These are phyloP conservation scores for Eremobia ochroleuca DNA, from an alignment of 2,888 invertebrate genomes.

Conservation along the genomic window DNA sequence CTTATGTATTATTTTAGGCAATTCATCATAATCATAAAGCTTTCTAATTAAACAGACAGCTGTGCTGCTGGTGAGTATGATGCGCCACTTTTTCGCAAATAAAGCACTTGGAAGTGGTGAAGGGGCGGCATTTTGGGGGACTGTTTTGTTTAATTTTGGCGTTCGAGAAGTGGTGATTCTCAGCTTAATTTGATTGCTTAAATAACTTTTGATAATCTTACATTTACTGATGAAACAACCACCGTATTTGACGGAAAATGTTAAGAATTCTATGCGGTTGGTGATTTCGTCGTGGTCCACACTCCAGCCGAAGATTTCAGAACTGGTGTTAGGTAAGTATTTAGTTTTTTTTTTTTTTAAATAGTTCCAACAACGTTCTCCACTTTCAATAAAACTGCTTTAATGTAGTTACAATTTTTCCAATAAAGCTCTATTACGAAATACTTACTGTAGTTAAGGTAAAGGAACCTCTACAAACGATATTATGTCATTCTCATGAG, in stretches of 20 bases:
- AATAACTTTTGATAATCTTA: no score
- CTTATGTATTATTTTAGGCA: background rate
- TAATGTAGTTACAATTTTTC: background rate
- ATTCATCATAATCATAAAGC: background rate
- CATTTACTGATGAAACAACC: background rate
- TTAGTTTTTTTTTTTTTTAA: background rate
- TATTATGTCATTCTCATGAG: slow-evolving; percentile 20
- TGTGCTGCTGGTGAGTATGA: background rate
- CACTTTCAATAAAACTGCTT: background rate
- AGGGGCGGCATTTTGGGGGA: background rate
- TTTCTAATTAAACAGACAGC: background rate
- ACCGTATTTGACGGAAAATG: no score
- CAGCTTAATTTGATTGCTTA: background rate
- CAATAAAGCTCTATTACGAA: slow-evolving; percentile 13
- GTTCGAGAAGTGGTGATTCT: background rate
- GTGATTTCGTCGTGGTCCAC: background rate
- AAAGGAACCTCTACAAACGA: slow-evolving; percentile 10
- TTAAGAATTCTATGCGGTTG: background rate
- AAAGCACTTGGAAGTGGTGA: background rate
- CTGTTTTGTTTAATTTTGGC: background rate
- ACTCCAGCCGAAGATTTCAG: background rate
- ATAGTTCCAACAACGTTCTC: background rate
- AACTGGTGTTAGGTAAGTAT: background rate
- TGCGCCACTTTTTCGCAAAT: background rate
- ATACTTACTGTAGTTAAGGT: slow-evolving; percentile 1